Percentiles rank a stretch among this genome's conserved stretches.
Evolutionary conservation across 1,140 invertebrate genomes (phyloP).

Genomic region (Zophobas morio): DNA sequence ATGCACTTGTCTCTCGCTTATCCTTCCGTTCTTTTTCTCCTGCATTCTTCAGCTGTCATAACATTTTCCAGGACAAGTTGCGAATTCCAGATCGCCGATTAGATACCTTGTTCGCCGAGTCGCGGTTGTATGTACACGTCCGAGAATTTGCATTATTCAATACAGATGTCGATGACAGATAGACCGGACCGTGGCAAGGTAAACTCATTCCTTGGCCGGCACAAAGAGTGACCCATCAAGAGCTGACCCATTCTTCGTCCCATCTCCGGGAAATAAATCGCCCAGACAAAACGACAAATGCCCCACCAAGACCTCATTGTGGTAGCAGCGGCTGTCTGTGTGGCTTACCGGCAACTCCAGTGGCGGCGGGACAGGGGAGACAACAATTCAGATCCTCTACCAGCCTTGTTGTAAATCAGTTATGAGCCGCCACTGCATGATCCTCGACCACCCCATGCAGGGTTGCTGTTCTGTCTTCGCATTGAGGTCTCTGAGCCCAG

Average conservation of each 20-base stretch:
- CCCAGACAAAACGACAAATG: not conserved
- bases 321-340: not conserved
- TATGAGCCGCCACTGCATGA: no score
- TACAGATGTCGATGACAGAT: conserved; percentile 38
- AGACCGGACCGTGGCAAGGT: not conserved
- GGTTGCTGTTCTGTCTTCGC: not conserved
- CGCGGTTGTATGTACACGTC: conserved; percentile 33
- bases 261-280: conserved; percentile 9
- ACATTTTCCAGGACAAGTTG: conserved; percentile 10
- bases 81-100: conserved; percentile 36
- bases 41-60: conserved; percentile 24
- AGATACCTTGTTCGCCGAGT: conserved; percentile 18
- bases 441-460: not conserved
- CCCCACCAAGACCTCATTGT: not conserved
- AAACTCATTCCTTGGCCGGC: not conserved
- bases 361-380: no score
- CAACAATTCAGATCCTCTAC: no score
- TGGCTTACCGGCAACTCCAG: no score
- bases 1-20: not conserved
- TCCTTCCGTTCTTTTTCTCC: not conserved
- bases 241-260: not conserved
- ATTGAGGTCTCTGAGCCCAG: not conserved
- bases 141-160: conserved; percentile 40
- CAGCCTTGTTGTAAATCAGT: no score
- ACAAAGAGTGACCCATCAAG: not conserved